phyloP scores from a whole-genome alignment of 2,888 invertebrate genomes.

The Schizotus pectinicornis region DNA sequence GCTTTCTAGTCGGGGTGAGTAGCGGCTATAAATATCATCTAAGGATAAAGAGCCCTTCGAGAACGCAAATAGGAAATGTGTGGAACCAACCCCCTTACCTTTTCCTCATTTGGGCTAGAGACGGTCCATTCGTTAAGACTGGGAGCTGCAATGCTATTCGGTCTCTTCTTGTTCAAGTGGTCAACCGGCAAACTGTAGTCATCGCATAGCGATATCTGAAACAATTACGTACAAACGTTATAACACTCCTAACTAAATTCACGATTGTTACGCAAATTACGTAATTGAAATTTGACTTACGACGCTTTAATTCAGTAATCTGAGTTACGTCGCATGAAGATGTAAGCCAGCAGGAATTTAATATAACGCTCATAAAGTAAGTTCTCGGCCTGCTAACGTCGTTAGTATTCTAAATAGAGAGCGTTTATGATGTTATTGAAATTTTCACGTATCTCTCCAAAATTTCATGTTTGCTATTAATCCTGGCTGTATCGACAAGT shows the following conservation, averaged over 20 bases:
- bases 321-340: slow-evolving; percentile 35
- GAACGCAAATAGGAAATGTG: too few relatives aligned
- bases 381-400: too few relatives aligned
- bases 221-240: slow-evolving; percentile 41
- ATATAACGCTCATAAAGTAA: neutral
- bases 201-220: slow-evolving; percentile 84
- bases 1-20: slow-evolving; percentile 48
- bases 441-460: too few relatives aligned
- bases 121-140: slow-evolving; percentile 67
- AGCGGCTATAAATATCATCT: slow-evolving; percentile 45
- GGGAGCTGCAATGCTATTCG: slow-evolving; percentile 68
- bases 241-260: neutral
- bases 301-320: slow-evolving; percentile 41
- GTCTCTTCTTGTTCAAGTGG: slow-evolving; percentile 74
- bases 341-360: slow-evolving; percentile 39
- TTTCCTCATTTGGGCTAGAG: slow-evolving; percentile 62
- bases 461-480: too few relatives aligned
- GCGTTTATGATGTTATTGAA: too few relatives aligned
- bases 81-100: slow-evolving; percentile 53
- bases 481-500: too few relatives aligned
- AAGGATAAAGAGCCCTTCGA: slow-evolving; percentile 5
- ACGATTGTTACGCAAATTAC: slow-evolving; percentile 24
- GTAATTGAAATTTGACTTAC: slow-evolving; percentile 48
- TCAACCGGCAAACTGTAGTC: slow-evolving; percentile 88
- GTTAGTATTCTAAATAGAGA: too few relatives aligned